Evolutionary conservation across 2,797 vertebrate species (phyloP).

Genomic region (Hemibagrus guttatus): DNA sequence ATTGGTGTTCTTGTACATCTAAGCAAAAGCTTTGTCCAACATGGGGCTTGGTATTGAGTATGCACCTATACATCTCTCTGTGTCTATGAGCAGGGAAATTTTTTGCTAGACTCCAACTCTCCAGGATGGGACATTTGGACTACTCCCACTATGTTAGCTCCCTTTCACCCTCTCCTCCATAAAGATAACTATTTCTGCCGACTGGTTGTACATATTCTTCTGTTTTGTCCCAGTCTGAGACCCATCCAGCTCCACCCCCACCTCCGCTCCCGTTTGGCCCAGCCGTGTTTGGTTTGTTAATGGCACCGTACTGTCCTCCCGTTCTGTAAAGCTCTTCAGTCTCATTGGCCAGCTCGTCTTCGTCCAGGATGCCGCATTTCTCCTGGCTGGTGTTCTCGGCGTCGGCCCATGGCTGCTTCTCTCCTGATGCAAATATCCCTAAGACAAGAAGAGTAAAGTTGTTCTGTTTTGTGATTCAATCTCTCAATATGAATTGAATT

Average conservation of each 20-base stretch:
- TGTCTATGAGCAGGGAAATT: conserved; percentile 20
- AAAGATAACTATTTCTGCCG: conserved; percentile 72
- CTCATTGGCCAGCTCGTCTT: conserved; percentile 66
- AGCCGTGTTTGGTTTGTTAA: conserved; percentile 63
- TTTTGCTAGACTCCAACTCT: neutral
- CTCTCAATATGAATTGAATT: too few relatives aligned
- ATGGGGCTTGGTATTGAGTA: conserved; percentile 1
- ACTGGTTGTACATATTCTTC: conserved; percentile 77
- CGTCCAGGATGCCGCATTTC: conserved; percentile 72
- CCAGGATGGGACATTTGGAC: neutral
- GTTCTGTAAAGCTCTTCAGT: conserved; percentile 67
- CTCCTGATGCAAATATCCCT: conserved; percentile 84
- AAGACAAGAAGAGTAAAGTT: neutral
- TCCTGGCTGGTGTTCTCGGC: conserved; percentile 82
- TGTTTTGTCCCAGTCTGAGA: conserved; percentile 77
- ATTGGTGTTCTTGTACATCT: neutral
- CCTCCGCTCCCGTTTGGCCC: conserved; percentile 60
- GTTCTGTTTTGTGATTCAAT: too few relatives aligned
- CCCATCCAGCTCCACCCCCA: conserved; percentile 66
- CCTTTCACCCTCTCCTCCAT: conserved; percentile 63
- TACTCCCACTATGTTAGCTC: conserved; percentile 65
- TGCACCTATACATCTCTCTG: neutral
- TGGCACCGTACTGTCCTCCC: conserved; percentile 60
- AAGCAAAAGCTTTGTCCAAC: conserved; percentile 3
- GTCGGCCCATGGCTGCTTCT: conserved; percentile 89